These are phyloP conservation scores for Papilio demoleus DNA, from an alignment of 2,888 invertebrate species.

Conservation along the genomic window DNA sequence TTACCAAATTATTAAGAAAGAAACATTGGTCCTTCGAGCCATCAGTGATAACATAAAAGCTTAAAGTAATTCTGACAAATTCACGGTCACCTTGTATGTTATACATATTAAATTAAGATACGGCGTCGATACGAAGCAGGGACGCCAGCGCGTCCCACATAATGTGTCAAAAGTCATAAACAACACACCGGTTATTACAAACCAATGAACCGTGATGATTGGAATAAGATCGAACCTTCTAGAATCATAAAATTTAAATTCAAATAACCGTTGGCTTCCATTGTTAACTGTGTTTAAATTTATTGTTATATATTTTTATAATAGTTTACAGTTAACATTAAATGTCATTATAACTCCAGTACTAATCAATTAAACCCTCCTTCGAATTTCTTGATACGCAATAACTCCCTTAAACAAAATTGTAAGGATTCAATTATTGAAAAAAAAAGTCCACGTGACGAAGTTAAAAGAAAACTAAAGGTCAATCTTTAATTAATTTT, in stretches of 20 bases:
- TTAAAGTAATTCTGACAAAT: no score
- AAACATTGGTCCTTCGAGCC: no score
- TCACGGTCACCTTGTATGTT: neutral
- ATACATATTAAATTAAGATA: neutral
- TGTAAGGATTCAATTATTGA: neutral
- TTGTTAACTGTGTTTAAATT: neutral
- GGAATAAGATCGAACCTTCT: neutral
- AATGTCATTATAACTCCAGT: no score
- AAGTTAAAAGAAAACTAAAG: neutral
- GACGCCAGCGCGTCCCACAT: neutral
- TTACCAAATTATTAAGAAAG: no score
- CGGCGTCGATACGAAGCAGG: neutral
- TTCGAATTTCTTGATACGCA: neutral
- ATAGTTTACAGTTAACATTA: no score
- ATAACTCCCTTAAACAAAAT: neutral
- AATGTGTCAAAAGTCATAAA: neutral
- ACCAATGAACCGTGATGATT: slow-evolving; percentile 2
- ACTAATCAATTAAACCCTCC: no score
- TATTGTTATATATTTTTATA: no score
- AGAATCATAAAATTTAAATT: neutral
- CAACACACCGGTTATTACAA: neutral
- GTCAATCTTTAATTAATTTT: neutral
- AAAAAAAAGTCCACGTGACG: neutral
- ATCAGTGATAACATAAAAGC: no score
- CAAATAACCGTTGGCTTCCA: neutral